These are phyloP conservation scores for Diloba caeruleocephala DNA, from an alignment of 2,888 invertebrate species.

Conservation along the genomic window DNA sequence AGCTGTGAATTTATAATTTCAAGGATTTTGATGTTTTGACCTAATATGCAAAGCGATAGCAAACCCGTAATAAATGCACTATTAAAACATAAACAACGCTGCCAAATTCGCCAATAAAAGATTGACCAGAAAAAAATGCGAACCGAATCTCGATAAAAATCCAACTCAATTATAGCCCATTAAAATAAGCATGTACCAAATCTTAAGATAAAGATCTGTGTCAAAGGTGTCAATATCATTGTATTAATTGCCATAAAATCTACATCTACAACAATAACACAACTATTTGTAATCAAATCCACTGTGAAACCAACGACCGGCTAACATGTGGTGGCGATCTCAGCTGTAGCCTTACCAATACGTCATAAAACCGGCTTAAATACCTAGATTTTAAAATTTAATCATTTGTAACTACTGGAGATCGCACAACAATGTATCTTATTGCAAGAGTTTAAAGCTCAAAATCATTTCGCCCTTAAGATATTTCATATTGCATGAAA, in stretches of 20 bases:
- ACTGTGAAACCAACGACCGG: slow-evolving; percentile 50
- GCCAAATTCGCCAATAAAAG: too few relatives aligned
- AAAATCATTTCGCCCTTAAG: not conserved
- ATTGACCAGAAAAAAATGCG: too few relatives aligned
- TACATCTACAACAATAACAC: too few relatives aligned
- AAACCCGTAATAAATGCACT: too few relatives aligned
- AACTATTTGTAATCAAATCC: slow-evolving; percentile 56
- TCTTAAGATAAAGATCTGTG: slow-evolving; percentile 2
- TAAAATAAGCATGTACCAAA: too few relatives aligned
- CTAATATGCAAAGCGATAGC: too few relatives aligned
- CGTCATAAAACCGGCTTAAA: not conserved
- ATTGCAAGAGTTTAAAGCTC: not conserved
- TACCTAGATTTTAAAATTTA: slow-evolving; percentile 4
- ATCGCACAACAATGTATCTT: not conserved
- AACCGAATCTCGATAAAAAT: too few relatives aligned
- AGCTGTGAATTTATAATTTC: not conserved
- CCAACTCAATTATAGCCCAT: too few relatives aligned
- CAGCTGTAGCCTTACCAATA: not conserved
- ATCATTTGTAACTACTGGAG: not conserved
- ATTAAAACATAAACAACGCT: too few relatives aligned
- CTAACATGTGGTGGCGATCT: slow-evolving; percentile 12
- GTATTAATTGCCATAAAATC: too few relatives aligned
- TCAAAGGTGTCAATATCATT: slow-evolving; percentile 4
- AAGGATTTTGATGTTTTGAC: too few relatives aligned
- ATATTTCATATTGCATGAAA: slow-evolving; percentile 10